Evolutionary conservation across 2,888 invertebrate genomes (phyloP).

Genomic region (Noctua fimbriata): DNA sequence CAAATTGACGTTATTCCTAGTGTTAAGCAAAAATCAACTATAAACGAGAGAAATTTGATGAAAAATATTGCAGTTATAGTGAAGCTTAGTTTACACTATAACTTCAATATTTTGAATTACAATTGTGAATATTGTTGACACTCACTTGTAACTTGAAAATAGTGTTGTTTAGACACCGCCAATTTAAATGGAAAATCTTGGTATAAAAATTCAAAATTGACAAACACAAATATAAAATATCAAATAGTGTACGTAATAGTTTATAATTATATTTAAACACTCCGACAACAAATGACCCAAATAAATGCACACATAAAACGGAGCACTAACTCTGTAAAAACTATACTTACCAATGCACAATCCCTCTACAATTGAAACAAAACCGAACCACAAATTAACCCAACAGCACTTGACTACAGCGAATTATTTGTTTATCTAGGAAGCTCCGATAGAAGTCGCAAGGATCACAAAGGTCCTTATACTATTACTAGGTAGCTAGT

Average conservation of each 20-base stretch:
- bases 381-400: slow-evolving; percentile 35
- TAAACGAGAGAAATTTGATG: neutral
- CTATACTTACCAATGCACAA: slow-evolving; percentile 41
- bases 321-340: slow-evolving; percentile 28
- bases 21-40: neutral
- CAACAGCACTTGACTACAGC: slow-evolving; percentile 47
- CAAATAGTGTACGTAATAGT: no score
- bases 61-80: neutral
- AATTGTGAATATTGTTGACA: neutral
- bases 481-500: slow-evolving; percentile 77
- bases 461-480: slow-evolving; percentile 79
- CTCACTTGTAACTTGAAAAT: neutral
- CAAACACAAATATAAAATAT: no score
- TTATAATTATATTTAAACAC: no score
- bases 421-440: slow-evolving; percentile 76
- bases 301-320: slow-evolving; percentile 38
- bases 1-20: neutral
- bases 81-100: neutral
- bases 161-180: neutral
- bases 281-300: slow-evolving; percentile 8
- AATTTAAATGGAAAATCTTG: neutral
- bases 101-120: neutral
- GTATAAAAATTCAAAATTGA: no score
- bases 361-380: neutral
- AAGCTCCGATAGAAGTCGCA: slow-evolving; percentile 76